Conservation (phyloP, 2,113 vertebrate species). For the Candoia aspera region DNA sequence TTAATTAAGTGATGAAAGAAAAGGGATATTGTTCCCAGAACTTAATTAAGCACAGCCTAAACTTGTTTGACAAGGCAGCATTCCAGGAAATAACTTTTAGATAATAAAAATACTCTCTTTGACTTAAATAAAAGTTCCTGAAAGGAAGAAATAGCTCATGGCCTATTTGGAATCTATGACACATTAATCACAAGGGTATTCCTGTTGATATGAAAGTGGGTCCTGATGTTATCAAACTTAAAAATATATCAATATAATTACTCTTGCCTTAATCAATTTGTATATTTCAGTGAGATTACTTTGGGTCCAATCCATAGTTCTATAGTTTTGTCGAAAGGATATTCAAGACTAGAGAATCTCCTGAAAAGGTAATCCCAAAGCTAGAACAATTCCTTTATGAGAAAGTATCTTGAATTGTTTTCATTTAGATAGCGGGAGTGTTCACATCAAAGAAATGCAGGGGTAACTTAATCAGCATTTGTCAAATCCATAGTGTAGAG, state of each 20-base stretch:
- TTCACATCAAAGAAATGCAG: not conserved
- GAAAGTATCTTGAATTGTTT: not conserved
- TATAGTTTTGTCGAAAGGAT: not conserved
- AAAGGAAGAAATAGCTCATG: not conserved
- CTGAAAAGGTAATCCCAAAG: not conserved
- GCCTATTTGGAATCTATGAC: not conserved
- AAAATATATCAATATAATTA: not conserved
- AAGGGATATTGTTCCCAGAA: not conserved
- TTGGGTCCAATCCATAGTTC: not conserved
- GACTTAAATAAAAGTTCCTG: not conserved
- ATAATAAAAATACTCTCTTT: not conserved
- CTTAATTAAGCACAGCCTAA: not conserved
- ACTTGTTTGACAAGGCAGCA: not conserved
- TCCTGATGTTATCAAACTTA: not conserved
- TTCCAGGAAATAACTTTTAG: not conserved
- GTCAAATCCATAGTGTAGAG: not conserved
- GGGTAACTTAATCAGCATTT: not conserved
- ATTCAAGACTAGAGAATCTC: not conserved
- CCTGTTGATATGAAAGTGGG: not conserved
- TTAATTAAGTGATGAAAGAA: not conserved
- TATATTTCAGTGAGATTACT: not conserved
- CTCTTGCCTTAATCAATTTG: not conserved
- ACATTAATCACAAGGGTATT: not conserved
- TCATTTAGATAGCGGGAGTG: not conserved
- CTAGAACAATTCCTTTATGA: not conserved